Base-by-base conservation (phyloP, 2,113 vertebrate species). In the Oceanites oceanicus region DNA sequence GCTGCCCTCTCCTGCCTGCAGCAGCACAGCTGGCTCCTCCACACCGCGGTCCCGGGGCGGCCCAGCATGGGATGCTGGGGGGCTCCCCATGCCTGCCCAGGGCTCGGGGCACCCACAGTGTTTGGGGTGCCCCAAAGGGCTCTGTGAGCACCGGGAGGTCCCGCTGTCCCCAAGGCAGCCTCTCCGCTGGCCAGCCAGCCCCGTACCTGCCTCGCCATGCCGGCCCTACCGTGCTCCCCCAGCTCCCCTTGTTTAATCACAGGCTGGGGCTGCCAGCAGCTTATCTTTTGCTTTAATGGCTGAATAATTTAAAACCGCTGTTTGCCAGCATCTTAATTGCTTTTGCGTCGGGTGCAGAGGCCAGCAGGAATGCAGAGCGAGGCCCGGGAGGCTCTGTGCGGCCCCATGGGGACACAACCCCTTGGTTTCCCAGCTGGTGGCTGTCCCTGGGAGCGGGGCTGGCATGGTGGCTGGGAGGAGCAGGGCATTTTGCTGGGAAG, bases 241-340 rank as follows among this genome's bases (percentile, higher is more conserved):
- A 94, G 84, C 96, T 80, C 91, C 82, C 86, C 96, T 65, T 97
- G 97, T 98, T 98, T 98, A 98, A 98, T 98, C 97, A 97, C 93
- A 94, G 88, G 94, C 97, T 86, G 86, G 95, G 96, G 91, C 98
- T 95, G 97, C 97, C 71, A 15, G 92, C 96, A 98, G 98, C 97
- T 98, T 98, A 98, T 98, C 97, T 97, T 95, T 84, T 95, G 88
- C 96, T 95, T 98, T 98, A 98, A 98, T 98, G 98, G 98, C 97
- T 96, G 97, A 98, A 97, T 98, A 98, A 98, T 98, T 98, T 97
- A 94, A 97, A 95, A 94, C 76, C 25, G 87, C 96, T 97, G 90
- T 94, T 96, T 98, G 96, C 85, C 3, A 3, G 97, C 95, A 66
- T 97, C 97, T 98, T 98, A 98, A 98, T 98, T 98, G 97, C 98